These are phyloP conservation scores for Notarius quadriscutis DNA, from an alignment of 2,113 vertebrate genomes.

Conservation along the genomic window DNA sequence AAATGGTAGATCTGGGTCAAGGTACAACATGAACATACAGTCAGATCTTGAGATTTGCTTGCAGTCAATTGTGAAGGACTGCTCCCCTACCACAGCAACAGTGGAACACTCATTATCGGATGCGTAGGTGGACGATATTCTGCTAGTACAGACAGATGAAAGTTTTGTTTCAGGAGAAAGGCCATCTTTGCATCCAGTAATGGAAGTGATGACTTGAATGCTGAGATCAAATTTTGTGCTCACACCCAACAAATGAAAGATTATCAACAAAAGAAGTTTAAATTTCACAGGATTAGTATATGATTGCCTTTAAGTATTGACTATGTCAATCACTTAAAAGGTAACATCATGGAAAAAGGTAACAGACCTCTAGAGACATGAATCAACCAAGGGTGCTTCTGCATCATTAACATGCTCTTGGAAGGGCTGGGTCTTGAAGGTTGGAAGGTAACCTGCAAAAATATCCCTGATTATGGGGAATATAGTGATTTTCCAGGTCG, in stretches of 20 bases:
- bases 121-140: not conserved
- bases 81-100: not conserved
- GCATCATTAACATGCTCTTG: not conserved
- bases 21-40: not conserved
- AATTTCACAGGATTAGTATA: not conserved
- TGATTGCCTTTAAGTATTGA: conserved; percentile 1
- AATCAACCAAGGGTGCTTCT: not conserved
- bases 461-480: not conserved
- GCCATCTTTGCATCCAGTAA: not conserved
- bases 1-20: not conserved
- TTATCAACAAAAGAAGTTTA: conserved; percentile 3
- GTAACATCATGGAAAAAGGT: not conserved
- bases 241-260: conserved; percentile 1
- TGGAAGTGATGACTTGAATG: not conserved
- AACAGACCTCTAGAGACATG: not conserved
- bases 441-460: not conserved
- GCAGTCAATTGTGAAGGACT: not conserved
- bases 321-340: not conserved
- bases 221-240: not conserved
- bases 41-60: not conserved
- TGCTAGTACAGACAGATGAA: not conserved
- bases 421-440: not conserved
- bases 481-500: not conserved
- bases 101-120: not conserved
- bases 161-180: not conserved